Conservation (phyloP, 2,797 vertebrate species). For the Agapornis canus region DNA sequence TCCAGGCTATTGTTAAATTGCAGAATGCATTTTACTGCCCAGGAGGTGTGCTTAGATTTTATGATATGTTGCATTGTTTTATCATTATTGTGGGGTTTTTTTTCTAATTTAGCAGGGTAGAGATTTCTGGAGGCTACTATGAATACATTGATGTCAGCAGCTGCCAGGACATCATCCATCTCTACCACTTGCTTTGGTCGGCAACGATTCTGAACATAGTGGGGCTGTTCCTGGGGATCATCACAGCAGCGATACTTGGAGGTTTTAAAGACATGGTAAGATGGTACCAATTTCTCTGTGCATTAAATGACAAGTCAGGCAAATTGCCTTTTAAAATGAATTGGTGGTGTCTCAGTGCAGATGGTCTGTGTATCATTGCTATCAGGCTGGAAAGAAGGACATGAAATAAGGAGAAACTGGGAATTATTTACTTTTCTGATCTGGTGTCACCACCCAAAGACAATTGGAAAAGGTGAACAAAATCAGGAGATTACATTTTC, state of each 20-base stretch:
- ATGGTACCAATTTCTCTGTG: not conserved
- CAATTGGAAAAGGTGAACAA: not conserved
- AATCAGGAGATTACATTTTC: not conserved
- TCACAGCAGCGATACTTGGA: constrained; percentile 94
- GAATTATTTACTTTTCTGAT: not conserved
- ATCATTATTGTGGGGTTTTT: not conserved
- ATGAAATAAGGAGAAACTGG: not conserved
- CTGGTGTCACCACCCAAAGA: not conserved
- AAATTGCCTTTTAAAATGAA: not conserved
- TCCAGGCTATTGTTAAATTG: not conserved
- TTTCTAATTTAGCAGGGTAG: constrained; percentile 78
- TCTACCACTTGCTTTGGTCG: constrained; percentile 95
- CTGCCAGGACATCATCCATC: constrained; percentile 96
- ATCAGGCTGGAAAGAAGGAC: not conserved
- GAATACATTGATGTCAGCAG: constrained; percentile 96
- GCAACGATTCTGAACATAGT: constrained; percentile 96
- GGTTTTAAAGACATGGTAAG: constrained; percentile 98
- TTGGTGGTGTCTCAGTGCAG: not conserved
- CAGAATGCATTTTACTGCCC: not conserved
- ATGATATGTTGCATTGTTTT: not conserved
- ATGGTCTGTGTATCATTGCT: not conserved
- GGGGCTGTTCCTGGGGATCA: constrained; percentile 95
- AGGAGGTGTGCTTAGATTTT: not conserved
- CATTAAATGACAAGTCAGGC: not conserved
- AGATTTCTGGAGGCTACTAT: constrained; percentile 90